Base-by-base conservation (phyloP, 2,113 vertebrate genomes). In the Oenanthe oenanthe region DNA sequence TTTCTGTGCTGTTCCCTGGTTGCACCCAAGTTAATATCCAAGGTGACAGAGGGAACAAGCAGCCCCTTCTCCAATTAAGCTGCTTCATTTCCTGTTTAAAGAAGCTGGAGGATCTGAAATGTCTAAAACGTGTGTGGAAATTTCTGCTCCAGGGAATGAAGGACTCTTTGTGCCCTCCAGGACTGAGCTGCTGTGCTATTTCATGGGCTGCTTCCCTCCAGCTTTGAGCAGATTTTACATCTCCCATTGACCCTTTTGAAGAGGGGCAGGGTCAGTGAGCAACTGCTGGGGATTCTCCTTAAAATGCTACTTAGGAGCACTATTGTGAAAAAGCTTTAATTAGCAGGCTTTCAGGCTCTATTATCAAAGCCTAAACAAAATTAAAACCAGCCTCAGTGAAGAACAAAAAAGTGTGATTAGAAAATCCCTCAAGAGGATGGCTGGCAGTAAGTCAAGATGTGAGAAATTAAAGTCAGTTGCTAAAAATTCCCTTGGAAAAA, bases 361-460 rank as follows among this genome's bases (percentile, higher is more conserved):
- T 97, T 98, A 97, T 97, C 93, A 96, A 96, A 96, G 94, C 79
- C 89, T 86, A 95, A 95, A 92, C 75, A 93, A 97, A 98, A 98
- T 98, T 94, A 96, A 97, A 98, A 97, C n/a, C 97, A 98, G 97
- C 82, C 91, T 96, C 53, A 26, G 85, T 91, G 65, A 95, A 97
- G 95, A 96, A 94, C 66, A 88, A 89, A 71, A 84, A 96, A 97
- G 93, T 95, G 94, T 97, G 95, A 97, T 97, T 96, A 97, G 96
- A 74, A 96, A 97, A 94, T 87, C 96, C 84, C 92, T 87, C 68
- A 63, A 95, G 94, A 96, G 47, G 74, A 81, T 16, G 71, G 56
- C 89, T 97, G 97, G 97, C 98, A 96, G 82, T 38, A 80, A 88
- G 85, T 96, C 96, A 97, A 96, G 81, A 94, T 53, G 88, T 76